Base-by-base conservation (phyloP, 2,797 vertebrate species). In the Mus caroli region DNA sequence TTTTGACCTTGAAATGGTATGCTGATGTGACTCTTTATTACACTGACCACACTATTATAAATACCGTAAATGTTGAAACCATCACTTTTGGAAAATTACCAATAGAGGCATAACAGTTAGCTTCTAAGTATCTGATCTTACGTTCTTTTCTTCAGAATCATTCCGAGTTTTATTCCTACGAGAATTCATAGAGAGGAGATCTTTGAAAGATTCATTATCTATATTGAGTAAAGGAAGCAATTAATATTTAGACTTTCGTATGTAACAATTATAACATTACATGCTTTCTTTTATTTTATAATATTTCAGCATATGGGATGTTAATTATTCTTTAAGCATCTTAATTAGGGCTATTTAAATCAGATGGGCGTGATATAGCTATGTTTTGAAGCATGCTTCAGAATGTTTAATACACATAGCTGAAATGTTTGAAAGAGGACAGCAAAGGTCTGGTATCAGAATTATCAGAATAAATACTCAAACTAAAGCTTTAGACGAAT, bases 301-400 rank as follows among this genome's bases (percentile, higher is more conserved):
- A 90, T 76, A 79, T 90, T 97, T 98, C 73, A 97, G 31, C 95
- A 97, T 95, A 94, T 94, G 95, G 64, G 67, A 91, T 92, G 93
- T 93, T 96, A 94, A 97, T 62, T 76, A 71, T 96, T 95, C 79
- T 94, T 90, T 90, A 75, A 78, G 19, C 94, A 84, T 82, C 95
- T 87, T 97, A 98, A 98, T 98, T 97, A 97, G 69, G 83, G 80
- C 78, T 95, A 97, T 97, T 98, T 98, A 97, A 97, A 97, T 97
- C 76, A 91, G 93, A 95, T 24, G 88, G 56, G 83, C 58, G n/a
- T 94, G 62, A 91, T 89, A 43, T 94, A 93, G 95, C 95, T 93
- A 60, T 96, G 50, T 80, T 90, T 91, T 86, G 75, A 43, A 96
- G 88, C 78, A 95, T 96, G 88, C 96, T 96, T 95, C 52, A 83